These are phyloP conservation scores for Natator depressus DNA, from an alignment of 2,113 vertebrate species.

Conservation along the genomic window DNA sequence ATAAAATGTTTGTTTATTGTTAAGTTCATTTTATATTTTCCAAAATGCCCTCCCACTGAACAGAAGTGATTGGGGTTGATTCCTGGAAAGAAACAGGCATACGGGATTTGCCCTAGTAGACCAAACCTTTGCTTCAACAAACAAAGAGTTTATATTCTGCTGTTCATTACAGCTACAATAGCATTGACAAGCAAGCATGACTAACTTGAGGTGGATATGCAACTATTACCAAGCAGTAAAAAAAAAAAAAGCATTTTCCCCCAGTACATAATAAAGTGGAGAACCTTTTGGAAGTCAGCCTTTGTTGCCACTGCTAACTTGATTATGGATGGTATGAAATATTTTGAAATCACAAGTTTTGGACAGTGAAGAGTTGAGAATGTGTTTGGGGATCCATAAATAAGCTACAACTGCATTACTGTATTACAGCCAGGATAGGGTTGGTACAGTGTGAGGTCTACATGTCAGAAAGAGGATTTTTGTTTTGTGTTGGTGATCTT, in stretches of 20 bases:
- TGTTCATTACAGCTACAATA: neutral
- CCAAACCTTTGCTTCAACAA: neutral
- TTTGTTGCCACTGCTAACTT: neutral
- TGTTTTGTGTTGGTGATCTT: neutral
- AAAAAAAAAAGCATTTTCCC: neutral
- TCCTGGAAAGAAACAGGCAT: neutral
- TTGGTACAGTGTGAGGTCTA: neutral
- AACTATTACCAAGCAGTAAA: neutral
- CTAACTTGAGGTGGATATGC: neutral
- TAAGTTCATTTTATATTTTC: neutral
- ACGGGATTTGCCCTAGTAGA: neutral
- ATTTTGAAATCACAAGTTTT: neutral
- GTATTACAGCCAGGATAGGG: neutral
- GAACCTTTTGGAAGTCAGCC: neutral
- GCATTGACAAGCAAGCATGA: neutral
- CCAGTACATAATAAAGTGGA: neutral
- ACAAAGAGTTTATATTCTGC: neutral
- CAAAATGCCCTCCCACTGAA: neutral
- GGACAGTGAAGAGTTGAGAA: neutral
- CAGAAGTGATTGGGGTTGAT: neutral
- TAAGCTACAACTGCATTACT: neutral
- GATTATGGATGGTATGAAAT: neutral
- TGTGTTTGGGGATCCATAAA: neutral
- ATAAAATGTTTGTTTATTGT: neutral
- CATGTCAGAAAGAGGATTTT: neutral